Percentiles rank a stretch among this genome's conserved stretches.
phyloP scores from a whole-genome alignment of 2,113 vertebrate genomes.

The Diphyllodes magnificus region DNA sequence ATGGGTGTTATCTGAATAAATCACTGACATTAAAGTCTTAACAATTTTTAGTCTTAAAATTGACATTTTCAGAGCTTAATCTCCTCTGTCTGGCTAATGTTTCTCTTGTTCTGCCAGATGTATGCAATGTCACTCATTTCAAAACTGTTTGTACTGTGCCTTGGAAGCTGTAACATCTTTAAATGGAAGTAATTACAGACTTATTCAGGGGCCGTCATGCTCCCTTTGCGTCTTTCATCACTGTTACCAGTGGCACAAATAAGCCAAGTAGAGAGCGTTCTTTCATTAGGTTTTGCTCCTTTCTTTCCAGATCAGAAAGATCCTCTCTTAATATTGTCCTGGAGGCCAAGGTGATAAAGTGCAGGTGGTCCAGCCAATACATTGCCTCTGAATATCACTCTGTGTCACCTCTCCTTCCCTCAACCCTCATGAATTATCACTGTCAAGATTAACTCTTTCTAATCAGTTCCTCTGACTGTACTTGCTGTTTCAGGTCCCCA shows the following conservation, averaged over 20 bases:
- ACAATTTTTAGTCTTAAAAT: background rate
- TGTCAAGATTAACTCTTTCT: background rate
- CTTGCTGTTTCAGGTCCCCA: background rate
- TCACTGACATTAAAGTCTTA: constrained; percentile 20
- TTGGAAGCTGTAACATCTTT: constrained; percentile 14
- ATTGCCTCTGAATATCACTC: background rate
- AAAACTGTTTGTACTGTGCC: background rate
- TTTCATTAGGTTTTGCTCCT: background rate
- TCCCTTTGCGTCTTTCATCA: background rate
- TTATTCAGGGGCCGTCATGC: background rate
- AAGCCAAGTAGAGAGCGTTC: background rate
- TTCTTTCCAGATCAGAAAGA: background rate
- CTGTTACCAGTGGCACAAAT: background rate
- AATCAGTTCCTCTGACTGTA: background rate
- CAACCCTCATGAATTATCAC: background rate
- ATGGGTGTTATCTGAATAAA: constrained; percentile 16
- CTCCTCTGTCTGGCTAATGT: background rate
- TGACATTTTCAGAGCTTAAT: constrained; percentile 5
- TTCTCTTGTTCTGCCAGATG: background rate
- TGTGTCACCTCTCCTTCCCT: background rate
- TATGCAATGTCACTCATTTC: background rate
- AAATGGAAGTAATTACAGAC: constrained; percentile 15
- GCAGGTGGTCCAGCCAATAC: background rate
- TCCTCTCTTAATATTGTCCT: background rate
- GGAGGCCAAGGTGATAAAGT: background rate